These are phyloP conservation scores for Corythoichthys intestinalis DNA, from an alignment of 2,113 vertebrate species.

Conservation along the genomic window DNA sequence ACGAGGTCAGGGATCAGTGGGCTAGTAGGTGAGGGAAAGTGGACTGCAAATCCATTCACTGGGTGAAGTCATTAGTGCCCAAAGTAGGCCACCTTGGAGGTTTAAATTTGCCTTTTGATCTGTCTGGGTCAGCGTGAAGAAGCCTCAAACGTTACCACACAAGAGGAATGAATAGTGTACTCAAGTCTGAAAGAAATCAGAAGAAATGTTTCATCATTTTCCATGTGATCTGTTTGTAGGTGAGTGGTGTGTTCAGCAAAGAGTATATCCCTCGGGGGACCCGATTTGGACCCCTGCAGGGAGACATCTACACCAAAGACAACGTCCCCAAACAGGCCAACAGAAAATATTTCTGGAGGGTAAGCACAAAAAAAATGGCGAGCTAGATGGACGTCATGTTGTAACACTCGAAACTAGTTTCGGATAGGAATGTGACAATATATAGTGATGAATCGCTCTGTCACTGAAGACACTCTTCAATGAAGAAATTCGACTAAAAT, in stretches of 20 bases:
- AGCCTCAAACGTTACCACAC: neutral
- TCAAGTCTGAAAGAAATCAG: too few relatives aligned
- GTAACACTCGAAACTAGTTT: too few relatives aligned
- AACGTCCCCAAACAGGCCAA: constrained; percentile 70
- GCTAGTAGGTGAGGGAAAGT: constrained; percentile 62
- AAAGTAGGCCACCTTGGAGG: constrained; percentile 52
- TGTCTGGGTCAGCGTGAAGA: constrained; percentile 40
- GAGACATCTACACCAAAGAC: constrained; percentile 74
- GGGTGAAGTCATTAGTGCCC: constrained; percentile 46
- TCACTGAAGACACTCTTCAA: too few relatives aligned
- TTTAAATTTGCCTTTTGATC: constrained; percentile 11
- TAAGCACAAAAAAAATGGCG: constrained; percentile 47
- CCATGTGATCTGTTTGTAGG: constrained; percentile 51
- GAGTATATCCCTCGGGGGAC: constrained; percentile 77
- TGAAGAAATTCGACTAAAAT: too few relatives aligned
- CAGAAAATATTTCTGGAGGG: constrained; percentile 79
- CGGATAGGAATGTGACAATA: too few relatives aligned
- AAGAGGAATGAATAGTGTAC: neutral
- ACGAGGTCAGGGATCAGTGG: constrained; percentile 56
- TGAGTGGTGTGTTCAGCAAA: constrained; percentile 75
- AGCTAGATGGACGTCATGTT: too few relatives aligned
- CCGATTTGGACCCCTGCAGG: constrained; percentile 72
- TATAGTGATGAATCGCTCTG: too few relatives aligned
- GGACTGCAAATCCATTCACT: constrained; percentile 45
- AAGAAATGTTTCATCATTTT: too few relatives aligned